Percentiles rank a stretch among this genome's conserved stretches.
Conservation (phyloP, 2,888 invertebrate genomes). For the Mongoloraphidia duomilia region DNA sequence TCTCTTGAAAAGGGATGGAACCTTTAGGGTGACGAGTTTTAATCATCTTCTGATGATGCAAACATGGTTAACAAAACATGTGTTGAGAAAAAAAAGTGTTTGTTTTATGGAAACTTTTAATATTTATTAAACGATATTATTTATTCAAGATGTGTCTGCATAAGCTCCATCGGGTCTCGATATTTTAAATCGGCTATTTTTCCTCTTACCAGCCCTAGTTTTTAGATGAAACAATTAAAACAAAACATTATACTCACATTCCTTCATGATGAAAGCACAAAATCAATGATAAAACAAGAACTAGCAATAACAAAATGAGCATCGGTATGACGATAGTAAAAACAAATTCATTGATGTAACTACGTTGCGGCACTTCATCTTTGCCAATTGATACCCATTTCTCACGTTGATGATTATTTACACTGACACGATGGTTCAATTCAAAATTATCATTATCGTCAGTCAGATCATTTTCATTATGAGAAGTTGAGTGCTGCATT, state of each 20-base stretch:
- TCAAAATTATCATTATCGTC: slow-evolving; percentile 18
- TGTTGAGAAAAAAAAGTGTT: no score
- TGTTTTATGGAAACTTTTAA: no score
- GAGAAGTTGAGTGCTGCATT: slow-evolving; percentile 20
- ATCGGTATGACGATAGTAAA: slow-evolving; percentile 57
- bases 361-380: slow-evolving; percentile 47
- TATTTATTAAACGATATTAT: no score
- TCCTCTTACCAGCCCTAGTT: neutral
- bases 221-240: neutral
- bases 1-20: no score
- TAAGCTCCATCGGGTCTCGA: neutral
- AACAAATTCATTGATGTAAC: slow-evolving; percentile 52
- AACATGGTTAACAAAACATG: no score
- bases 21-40: no score
- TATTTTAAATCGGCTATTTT: neutral
- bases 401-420: slow-evolving; percentile 21
- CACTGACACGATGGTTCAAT: slow-evolving; percentile 17
- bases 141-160: slow-evolving; percentile 6
- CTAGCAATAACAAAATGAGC: slow-evolving; percentile 47
- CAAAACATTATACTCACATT: slow-evolving; percentile 43
- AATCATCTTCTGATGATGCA: no score
- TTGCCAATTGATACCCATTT: slow-evolving; percentile 48
- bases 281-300: slow-evolving; percentile 51
- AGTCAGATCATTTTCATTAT: neutral
- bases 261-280: slow-evolving; percentile 64